Evolutionary conservation across 2,888 invertebrate genomes (phyloP).

Genomic region (Melangyna quadrimaculata): DNA sequence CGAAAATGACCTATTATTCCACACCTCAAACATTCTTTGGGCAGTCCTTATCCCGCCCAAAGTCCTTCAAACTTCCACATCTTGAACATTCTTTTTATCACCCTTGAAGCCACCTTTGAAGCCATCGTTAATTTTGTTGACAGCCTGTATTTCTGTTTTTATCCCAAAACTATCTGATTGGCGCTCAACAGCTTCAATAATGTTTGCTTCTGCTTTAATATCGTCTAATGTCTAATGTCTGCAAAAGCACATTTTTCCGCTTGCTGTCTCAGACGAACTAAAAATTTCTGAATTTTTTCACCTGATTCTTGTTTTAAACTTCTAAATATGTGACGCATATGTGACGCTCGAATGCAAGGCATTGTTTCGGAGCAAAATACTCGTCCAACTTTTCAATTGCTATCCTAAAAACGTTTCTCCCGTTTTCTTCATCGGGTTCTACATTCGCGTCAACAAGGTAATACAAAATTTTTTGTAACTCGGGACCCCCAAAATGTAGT

Average conservation of each 20-base stretch:
- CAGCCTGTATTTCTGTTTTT: not conserved
- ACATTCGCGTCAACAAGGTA: no score
- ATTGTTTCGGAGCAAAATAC: no score
- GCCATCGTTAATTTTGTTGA: not conserved
- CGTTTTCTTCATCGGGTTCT: no score
- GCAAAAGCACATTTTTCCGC: conserved; percentile 20
- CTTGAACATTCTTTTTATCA: not conserved
- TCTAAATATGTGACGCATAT: not conserved
- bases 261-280: conserved; percentile 22
- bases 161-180: not conserved
- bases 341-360: no score
- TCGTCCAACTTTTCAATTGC: no score
- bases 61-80: not conserved
- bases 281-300: conserved; percentile 12
- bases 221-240: not conserved
- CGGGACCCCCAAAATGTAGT: no score
- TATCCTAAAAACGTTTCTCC: no score
- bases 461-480: no score
- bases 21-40: conserved; percentile 9
- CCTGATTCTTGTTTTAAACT: not conserved
- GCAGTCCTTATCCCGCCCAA: not conserved
- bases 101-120: not conserved
- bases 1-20: conserved; percentile 7
- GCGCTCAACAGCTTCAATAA: not conserved
- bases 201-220: not conserved